Evolutionary conservation across 2,888 invertebrate species (phyloP).

Genomic region (Erynnis tages): DNA sequence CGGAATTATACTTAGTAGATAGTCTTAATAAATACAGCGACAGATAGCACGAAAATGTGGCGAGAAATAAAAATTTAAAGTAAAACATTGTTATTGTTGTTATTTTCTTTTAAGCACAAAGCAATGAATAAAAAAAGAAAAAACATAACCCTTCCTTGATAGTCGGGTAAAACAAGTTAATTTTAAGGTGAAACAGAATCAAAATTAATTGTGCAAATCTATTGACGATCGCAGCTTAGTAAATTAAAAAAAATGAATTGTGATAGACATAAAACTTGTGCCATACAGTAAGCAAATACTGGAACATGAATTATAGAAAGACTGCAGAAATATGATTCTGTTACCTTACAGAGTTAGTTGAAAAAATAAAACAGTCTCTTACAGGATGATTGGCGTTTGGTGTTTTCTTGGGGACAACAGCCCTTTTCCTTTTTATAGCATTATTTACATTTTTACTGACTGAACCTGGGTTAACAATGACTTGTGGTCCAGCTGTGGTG

Average conservation of each 20-base stretch:
- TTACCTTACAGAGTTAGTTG: slow-evolving; percentile 29
- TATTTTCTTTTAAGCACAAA: not conserved
- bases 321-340: slow-evolving; percentile 28
- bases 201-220: slow-evolving; percentile 12
- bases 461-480: slow-evolving; percentile 50
- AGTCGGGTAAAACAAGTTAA: too few relatives aligned
- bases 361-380: slow-evolving; percentile 41
- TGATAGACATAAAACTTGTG: slow-evolving; percentile 21
- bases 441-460: slow-evolving; percentile 60
- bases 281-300: slow-evolving; percentile 25
- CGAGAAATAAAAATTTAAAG: not conserved
- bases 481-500: slow-evolving; percentile 53
- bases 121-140: not conserved
- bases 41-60: not conserved
- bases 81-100: too few relatives aligned
- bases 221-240: not conserved
- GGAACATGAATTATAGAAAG: slow-evolving; percentile 26
- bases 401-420: slow-evolving; percentile 69
- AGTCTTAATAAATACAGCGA: too few relatives aligned
- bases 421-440: slow-evolving; percentile 69
- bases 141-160: too few relatives aligned
- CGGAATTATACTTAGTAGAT: too few relatives aligned
- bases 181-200: slow-evolving; percentile 1
- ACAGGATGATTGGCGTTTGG: slow-evolving; percentile 63
- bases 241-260: slow-evolving; percentile 3